Evolutionary conservation across 2,113 vertebrate genomes (phyloP), one percentile per base, ranked within the genome.

Genomic region (Brachirus orientalis): DNA sequence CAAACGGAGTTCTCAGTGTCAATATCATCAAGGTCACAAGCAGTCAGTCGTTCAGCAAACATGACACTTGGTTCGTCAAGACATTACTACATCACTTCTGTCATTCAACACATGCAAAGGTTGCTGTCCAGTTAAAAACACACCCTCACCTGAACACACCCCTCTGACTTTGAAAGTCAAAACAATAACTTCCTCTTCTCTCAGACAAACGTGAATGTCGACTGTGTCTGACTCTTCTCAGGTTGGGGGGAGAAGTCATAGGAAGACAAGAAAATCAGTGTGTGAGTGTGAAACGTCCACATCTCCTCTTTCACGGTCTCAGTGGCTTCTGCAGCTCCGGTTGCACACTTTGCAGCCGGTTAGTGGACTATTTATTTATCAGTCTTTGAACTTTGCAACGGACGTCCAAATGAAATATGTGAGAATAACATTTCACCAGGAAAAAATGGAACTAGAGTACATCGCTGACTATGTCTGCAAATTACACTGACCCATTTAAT

Each of bases 161-260:
- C 17, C 9, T 11, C 40, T n/a, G 37, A 58, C 73, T 84, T 79
- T 86, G 79, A 71, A 38, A 87, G 74, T 79, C 85, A 83, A 80
- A 86, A 79, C 67, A 72, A 73, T n/a, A 10, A 12, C 68, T 55
- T 52, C 6, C 0, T 4, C 14, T 17, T 13, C 16, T 6, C 17
- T 5, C 68, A 55, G 18, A 43, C 11, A 44, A 22, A 52, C 28
- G 69, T 69, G 18, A 85, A 79, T 54, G 71, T 54, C n/a, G 22
- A 33, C 48, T 33, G 63, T 64, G 77, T 79, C 41, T 45, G 74
- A 60, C 77, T 78, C 57, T 20, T 48, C 48, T 55, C n/a, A 64
- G 56, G 73, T 64, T 74, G 81, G 66, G 72, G 63, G 75, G 73
- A 48, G 72, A 74, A 50, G 82, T 64, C 68, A 72, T 52, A 18